These are phyloP conservation scores for Nautilus pompilius DNA, from an alignment of 1,140 invertebrate genomes.

Conservation along the genomic window DNA sequence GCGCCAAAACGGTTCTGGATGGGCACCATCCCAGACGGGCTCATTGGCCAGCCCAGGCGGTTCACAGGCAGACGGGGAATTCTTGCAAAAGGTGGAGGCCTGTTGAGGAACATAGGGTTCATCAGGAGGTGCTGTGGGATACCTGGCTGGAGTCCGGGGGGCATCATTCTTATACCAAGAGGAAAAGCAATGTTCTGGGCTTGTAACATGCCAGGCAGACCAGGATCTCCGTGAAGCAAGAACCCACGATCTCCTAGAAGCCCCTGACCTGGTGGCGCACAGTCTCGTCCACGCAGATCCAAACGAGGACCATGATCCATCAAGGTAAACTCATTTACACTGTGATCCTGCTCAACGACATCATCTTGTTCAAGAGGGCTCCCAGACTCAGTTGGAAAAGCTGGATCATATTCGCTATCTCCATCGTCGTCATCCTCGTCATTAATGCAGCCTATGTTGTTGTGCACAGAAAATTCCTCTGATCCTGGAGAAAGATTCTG, in stretches of 20 bases:
- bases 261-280: not conserved
- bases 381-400: conserved; percentile 22
- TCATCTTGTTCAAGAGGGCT: not conserved
- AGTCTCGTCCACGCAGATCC: too few species aligned
- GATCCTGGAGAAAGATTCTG: too few species aligned
- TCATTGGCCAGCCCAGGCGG: conserved; percentile 22
- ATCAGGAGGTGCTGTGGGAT: conserved; percentile 10
- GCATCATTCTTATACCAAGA: not conserved
- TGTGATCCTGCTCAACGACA: not conserved
- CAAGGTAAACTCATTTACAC: not conserved
- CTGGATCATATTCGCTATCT: conserved; percentile 23
- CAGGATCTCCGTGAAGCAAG: not conserved
- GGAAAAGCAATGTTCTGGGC: conserved; percentile 11
- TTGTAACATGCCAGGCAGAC: not conserved
- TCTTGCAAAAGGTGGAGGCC: conserved; percentile 4
- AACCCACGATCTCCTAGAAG: not conserved
- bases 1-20: conserved; percentile 21
- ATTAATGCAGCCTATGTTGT: too few species aligned
- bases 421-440: conserved; percentile 21
- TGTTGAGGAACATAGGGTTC: conserved; percentile 9
- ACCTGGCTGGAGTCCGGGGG: not conserved
- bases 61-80: conserved; percentile 12
- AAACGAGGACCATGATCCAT: not conserved
- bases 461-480: too few species aligned
- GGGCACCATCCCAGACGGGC: conserved; percentile 18